These are phyloP conservation scores for Enteromius anoplus DNA, from an alignment of 2,797 vertebrate species.

Conservation along the genomic window DNA sequence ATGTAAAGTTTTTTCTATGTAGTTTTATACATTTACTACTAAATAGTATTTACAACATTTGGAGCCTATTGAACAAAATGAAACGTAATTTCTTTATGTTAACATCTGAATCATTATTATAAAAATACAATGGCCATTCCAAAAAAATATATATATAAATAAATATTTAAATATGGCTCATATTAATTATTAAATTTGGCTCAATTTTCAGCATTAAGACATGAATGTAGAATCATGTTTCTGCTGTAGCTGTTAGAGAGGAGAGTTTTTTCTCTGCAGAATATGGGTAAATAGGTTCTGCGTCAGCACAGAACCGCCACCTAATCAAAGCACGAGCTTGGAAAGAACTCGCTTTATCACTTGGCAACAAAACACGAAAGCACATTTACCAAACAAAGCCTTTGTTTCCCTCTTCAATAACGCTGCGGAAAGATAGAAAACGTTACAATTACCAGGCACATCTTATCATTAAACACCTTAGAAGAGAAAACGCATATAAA, in stretches of 20 bases:
- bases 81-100: background rate
- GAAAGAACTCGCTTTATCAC: slow-evolving; percentile 47
- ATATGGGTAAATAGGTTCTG: slow-evolving; percentile 28
- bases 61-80: background rate
- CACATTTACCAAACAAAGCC: slow-evolving; percentile 43
- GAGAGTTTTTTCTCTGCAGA: slow-evolving; percentile 36
- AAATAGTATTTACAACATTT: background rate
- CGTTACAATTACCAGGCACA: slow-evolving; percentile 18
- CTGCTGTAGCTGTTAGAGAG: background rate
- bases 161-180: too few species aligned
- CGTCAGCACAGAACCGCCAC: slow-evolving; percentile 40
- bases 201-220: background rate
- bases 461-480: slow-evolving; percentile 34
- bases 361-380: slow-evolving; percentile 39
- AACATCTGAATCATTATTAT: background rate
- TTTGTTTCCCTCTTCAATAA: slow-evolving; percentile 30
- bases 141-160: background rate
- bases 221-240: background rate
- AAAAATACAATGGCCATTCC: background rate
- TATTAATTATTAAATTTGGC: background rate
- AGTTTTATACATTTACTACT: background rate
- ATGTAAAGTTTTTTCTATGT: background rate
- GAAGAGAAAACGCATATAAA: background rate
- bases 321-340: slow-evolving; percentile 38
- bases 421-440: background rate